Base-by-base conservation (phyloP, 2,797 vertebrate species). In the Rhabdophis nuchalis region DNA sequence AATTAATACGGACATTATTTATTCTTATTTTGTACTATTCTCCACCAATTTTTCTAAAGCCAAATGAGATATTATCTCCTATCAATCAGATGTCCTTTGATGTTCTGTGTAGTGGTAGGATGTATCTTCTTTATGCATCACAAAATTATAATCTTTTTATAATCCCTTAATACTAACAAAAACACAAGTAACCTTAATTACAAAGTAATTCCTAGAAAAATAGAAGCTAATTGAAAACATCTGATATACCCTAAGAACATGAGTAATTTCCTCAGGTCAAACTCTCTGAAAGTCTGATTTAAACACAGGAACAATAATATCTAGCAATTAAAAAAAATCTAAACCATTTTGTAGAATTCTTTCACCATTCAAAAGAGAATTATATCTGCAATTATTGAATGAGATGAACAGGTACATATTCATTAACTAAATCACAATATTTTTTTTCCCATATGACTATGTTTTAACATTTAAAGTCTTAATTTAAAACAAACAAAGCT, bases 381-480 rank as follows among this genome's bases (percentile, higher is more conserved):
- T n/a, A 87, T 88, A n/a, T 29, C 29, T 77, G 32, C 5, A n/a
- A 77, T 58, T 88, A 46, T 41, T 41, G n/a, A 87, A 32, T 91
- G 29, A 77, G 54, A 57, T 50, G 77, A 36, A 18, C 3, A 50
- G 77, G 53, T 77, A 50, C 11, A 20, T 93, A 77, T 90, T 53
- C 54, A 50, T 8, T 92, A 64, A 94, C 60, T 86, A 91, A 96
- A 91, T 91, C 92, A 90, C 41, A 91, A 93, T 41, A 12, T 18
- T 32, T 36, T 72, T 90, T 94, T 5, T 93, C 94, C 92, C 77
- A 91, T 92, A 92, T 87, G 54, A 54, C 20, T 90, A 90, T 13
- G 10, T 36, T 92, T 95, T 85, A 87, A 46, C 85, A 87, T 96
- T 96, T 95, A 92, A 95, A 96, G 95, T 86, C 46, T 93, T 91